Evolutionary conservation across 53 echinoderm and acorn worm genomes (phyloP).

Genomic region (Zoroaster sp.): DNA sequence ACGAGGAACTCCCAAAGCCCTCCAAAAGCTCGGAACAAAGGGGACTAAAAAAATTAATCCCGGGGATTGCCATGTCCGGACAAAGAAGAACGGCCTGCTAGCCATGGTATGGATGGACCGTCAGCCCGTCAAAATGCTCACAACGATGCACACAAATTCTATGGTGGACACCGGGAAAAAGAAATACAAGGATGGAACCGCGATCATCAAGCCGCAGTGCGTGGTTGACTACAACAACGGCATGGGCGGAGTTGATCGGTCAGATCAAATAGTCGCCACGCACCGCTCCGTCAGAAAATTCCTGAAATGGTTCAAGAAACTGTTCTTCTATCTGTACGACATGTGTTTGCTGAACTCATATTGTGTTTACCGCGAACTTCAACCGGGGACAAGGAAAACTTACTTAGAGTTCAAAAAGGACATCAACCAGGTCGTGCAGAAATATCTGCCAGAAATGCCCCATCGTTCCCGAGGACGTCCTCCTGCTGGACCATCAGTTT

Average conservation of each 20-base stretch:
- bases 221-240: not conserved
- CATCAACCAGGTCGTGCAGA: too few relatives aligned
- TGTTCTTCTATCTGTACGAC: not conserved
- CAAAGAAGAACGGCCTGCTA: not conserved
- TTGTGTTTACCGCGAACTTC: not conserved
- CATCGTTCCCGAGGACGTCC: too few relatives aligned
- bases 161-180: too few relatives aligned
- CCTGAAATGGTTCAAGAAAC: not conserved
- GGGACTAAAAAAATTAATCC: not conserved
- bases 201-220: not conserved
- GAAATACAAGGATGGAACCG: too few relatives aligned
- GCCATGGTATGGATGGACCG: constrained; percentile 3
- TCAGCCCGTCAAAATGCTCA: not conserved
- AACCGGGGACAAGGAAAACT: too few relatives aligned
- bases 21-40: not conserved
- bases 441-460: too few relatives aligned
- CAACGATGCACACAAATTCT: not conserved
- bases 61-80: not conserved
- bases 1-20: not conserved
- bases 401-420: too few relatives aligned
- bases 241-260: not conserved
- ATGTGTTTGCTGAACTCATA: not conserved
- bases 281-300: not conserved
- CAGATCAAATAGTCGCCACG: not conserved
- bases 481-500: too few relatives aligned